phyloP scores from a whole-genome alignment of 2,113 vertebrate genomes.

The Prionailurus bengalensis region DNA sequence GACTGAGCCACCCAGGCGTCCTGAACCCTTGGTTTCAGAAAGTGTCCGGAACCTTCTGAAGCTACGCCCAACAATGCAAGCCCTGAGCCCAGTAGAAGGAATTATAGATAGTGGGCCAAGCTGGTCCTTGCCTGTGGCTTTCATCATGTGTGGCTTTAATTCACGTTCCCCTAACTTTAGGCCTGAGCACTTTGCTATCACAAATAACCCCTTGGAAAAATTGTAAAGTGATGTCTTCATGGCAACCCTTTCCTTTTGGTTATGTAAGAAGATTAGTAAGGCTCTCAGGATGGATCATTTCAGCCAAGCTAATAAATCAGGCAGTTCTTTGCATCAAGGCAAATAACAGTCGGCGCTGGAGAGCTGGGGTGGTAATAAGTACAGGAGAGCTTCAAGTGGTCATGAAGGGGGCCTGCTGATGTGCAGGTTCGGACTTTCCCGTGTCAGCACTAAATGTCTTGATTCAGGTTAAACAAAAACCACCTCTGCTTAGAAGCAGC shows the following conservation, averaged over 20 bases:
- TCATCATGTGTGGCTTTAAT: slow-evolving; percentile 54
- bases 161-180: slow-evolving; percentile 70
- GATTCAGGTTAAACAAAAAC: slow-evolving; percentile 82
- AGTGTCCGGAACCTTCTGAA: not conserved
- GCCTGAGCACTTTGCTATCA: slow-evolving; percentile 50
- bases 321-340: slow-evolving; percentile 78
- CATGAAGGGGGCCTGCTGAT: slow-evolving; percentile 86
- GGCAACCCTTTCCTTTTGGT: slow-evolving; percentile 65
- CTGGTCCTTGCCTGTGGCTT: slow-evolving; percentile 48
- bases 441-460: slow-evolving; percentile 84
- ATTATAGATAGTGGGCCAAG: not conserved
- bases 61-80: not conserved
- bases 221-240: slow-evolving; percentile 35
- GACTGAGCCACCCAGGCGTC: too few species aligned
- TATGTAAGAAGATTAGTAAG: slow-evolving; percentile 83
- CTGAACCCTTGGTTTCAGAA: slow-evolving; percentile 35
- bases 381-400: slow-evolving; percentile 83
- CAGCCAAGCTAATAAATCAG: slow-evolving; percentile 81
- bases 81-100: not conserved
- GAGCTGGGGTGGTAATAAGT: slow-evolving; percentile 77
- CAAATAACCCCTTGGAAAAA: slow-evolving; percentile 51
- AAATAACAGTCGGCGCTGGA: slow-evolving; percentile 81
- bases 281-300: slow-evolving; percentile 81
- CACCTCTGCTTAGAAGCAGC: slow-evolving; percentile 72
- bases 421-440: slow-evolving; percentile 80